Conservation (phyloP, 2,797 vertebrate genomes). For the Buceros bicornis region DNA sequence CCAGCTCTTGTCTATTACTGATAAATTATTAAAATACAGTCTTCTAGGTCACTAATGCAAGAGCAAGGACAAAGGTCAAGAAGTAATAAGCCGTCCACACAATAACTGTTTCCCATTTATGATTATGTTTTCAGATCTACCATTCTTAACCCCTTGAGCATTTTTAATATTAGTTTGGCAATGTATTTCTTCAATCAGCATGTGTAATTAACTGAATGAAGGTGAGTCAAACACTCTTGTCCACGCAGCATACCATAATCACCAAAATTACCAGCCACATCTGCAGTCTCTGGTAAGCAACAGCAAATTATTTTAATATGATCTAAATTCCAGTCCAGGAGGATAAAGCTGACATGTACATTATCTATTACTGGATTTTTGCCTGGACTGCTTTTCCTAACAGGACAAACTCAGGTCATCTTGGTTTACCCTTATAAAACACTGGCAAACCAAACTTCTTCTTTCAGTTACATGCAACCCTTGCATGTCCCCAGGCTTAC, state of each 20-base stretch:
- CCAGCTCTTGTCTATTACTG: neutral
- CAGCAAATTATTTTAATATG: neutral
- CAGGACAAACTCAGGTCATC: constrained; percentile 6
- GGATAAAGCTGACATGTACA: neutral
- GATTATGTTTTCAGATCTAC: neutral
- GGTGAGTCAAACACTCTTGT: neutral
- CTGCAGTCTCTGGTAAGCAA: neutral
- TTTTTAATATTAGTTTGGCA: neutral
- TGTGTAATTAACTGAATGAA: neutral
- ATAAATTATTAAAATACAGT: neutral
- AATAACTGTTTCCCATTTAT: neutral
- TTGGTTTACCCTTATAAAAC: neutral
- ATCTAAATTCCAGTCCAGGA: neutral
- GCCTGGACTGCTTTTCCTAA: neutral
- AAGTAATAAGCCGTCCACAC: neutral
- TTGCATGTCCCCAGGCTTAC: neutral
- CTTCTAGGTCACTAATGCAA: neutral
- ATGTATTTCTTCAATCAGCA: neutral
- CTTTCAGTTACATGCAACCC: neutral
- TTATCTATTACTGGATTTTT: constrained; percentile 17
- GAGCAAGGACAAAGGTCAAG: neutral
- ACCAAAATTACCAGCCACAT: constrained; percentile 1
- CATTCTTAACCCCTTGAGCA: neutral
- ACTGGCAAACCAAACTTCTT: neutral
- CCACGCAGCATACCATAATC: neutral